Evolutionary conservation across 2,797 vertebrate genomes (phyloP).

Genomic region (Champsocephalus esox): DNA sequence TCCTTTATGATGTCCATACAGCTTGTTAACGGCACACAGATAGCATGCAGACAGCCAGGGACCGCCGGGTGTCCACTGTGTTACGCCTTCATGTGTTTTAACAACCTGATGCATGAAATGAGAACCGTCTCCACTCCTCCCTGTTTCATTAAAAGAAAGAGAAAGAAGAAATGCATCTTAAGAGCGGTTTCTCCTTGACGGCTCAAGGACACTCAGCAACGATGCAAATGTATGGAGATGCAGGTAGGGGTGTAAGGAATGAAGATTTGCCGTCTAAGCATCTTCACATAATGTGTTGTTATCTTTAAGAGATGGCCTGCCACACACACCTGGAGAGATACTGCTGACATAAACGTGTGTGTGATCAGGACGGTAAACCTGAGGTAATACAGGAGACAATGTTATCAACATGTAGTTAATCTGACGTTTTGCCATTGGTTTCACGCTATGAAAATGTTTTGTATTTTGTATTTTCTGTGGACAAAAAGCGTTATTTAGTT

Average conservation of each 20-base stretch:
- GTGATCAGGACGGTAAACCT: neutral
- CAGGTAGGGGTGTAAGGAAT: conserved; percentile 24
- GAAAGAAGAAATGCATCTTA: conserved; percentile 13
- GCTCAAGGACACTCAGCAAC: conserved; percentile 68
- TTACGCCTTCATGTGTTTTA: conserved; percentile 33
- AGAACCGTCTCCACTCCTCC: conserved; percentile 14
- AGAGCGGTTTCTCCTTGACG: conserved; percentile 62
- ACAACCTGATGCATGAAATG: conserved; percentile 17
- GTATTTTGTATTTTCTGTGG: too few relatives aligned
- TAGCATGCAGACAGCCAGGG: conserved; percentile 14
- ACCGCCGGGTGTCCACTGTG: conserved; percentile 29
- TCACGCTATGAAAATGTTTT: too few relatives aligned
- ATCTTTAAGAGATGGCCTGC: conserved; percentile 43
- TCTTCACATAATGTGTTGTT: conserved; percentile 52
- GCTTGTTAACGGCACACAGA: conserved; percentile 39
- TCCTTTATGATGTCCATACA: conserved; percentile 18
- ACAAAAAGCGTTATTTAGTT: too few relatives aligned
- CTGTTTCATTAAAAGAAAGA: conserved; percentile 19
- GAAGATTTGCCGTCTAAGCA: conserved; percentile 52
- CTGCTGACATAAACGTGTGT: conserved; percentile 5
- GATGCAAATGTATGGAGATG: conserved; percentile 73
- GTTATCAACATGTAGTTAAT: neutral
- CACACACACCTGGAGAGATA: conserved; percentile 30
- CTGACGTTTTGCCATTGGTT: too few relatives aligned
- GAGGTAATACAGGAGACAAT: neutral